phyloP scores from a whole-genome alignment of 2,113 vertebrate genomes.

The Echinops telfairi region DNA sequence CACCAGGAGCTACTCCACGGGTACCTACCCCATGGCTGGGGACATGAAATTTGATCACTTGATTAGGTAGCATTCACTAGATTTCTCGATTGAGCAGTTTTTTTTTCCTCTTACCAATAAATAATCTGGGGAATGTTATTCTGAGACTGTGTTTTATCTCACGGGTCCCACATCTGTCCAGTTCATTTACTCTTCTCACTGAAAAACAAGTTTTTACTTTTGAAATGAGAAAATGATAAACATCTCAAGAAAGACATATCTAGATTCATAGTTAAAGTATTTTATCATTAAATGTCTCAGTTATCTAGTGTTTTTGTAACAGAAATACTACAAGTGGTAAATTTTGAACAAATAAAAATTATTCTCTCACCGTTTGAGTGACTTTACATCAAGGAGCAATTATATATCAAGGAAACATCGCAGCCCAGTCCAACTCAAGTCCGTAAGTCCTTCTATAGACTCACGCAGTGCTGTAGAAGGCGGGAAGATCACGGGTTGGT shows the following conservation, averaged over 20 bases:
- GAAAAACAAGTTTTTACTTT: neutral
- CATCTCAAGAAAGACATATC: slow-evolving; percentile 27
- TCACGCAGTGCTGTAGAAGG: no score
- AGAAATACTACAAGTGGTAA: no score
- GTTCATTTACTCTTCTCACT: neutral
- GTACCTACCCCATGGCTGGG: neutral
- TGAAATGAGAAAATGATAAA: slow-evolving; percentile 37
- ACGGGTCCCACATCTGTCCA: neutral
- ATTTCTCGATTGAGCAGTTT: neutral
- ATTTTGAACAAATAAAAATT: no score
- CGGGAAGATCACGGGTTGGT: no score
- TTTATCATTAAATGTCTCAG: neutral
- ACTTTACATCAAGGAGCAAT: no score
- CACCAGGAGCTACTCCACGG: neutral
- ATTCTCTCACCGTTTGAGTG: no score
- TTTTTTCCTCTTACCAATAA: neutral
- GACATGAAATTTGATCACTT: neutral
- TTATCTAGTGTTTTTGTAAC: no score
- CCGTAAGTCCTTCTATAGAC: no score
- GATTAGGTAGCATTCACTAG: neutral
- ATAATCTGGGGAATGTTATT: neutral
- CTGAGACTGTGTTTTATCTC: neutral
- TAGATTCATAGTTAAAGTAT: neutral
- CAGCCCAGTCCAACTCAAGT: no score
- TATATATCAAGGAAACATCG: no score